These are phyloP conservation scores for Lithophane ornitopus DNA, from an alignment of 2,888 invertebrate genomes.

Conservation along the genomic window DNA sequence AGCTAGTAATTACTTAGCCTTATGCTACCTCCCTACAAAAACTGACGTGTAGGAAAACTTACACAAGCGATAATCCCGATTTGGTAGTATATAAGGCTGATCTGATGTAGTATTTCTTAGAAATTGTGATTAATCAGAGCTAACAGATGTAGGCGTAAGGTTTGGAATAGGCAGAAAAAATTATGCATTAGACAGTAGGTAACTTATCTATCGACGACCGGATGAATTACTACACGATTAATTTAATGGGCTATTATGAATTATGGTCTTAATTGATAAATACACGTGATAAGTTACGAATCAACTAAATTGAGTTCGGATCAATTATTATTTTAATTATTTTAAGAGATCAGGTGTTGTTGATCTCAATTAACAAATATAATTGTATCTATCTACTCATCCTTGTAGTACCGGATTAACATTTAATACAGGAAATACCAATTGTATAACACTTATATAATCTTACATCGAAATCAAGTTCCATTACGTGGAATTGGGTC, in stretches of 20 bases:
- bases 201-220: neutral
- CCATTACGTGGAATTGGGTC: constrained; percentile 71
- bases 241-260: constrained; percentile 6
- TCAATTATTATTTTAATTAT: constrained; percentile 19
- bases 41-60: constrained; percentile 2
- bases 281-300: constrained; percentile 1
- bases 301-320: constrained; percentile 4
- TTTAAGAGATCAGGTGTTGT: constrained; percentile 16
- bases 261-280: constrained; percentile 10
- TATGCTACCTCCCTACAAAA: constrained; percentile 24
- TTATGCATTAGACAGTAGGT: neutral
- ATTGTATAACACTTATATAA: constrained; percentile 65
- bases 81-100: constrained; percentile 29
- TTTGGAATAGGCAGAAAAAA: constrained; percentile 27
- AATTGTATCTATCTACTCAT: constrained; percentile 38
- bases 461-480: constrained; percentile 64
- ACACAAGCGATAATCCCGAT: constrained; percentile 20
- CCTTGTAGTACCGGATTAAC: constrained; percentile 45
- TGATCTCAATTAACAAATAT: constrained; percentile 26
- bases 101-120: constrained; percentile 29
- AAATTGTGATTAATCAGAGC: constrained; percentile 30
- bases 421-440: constrained; percentile 60
- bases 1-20: neutral
- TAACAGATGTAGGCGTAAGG: constrained; percentile 22
- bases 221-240: constrained; percentile 10